Evolutionary conservation across 1,140 invertebrate genomes (phyloP).

Genomic region (Drosophila repleta): DNA sequence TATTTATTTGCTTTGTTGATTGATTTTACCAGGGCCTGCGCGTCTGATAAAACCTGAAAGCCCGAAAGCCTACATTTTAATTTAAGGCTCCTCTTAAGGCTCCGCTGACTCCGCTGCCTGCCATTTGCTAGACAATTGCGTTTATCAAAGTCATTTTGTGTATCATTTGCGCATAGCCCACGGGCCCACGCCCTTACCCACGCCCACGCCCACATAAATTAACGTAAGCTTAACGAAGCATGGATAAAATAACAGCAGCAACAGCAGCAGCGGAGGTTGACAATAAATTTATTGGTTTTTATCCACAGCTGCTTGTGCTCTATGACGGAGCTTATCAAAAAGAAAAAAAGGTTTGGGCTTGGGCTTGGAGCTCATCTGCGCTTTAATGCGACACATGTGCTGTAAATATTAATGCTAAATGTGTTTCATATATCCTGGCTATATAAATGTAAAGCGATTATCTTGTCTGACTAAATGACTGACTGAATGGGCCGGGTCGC

Average conservation of each 20-base stretch:
- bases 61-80: slow-evolving; percentile 34
- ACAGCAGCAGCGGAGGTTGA: slow-evolving; percentile 37
- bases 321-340: slow-evolving; percentile 58
- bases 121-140: slow-evolving; percentile 61
- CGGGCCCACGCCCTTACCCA: slow-evolving; percentile 45
- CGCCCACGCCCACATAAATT: slow-evolving; percentile 72
- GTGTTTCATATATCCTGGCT: slow-evolving; percentile 37
- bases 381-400: slow-evolving; percentile 35
- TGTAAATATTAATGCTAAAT: slow-evolving; percentile 60
- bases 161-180: slow-evolving; percentile 48
- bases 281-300: slow-evolving; percentile 81
- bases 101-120: not conserved
- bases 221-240: slow-evolving; percentile 76
- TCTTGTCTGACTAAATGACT: not conserved
- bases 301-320: slow-evolving; percentile 36
- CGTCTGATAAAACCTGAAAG: not conserved
- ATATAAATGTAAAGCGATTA: not conserved
- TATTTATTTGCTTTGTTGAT: slow-evolving; percentile 78
- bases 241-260: slow-evolving; percentile 34
- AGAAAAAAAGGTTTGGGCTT: no score
- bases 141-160: slow-evolving; percentile 75
- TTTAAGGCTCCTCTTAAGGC: slow-evolving; percentile 25
- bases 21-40: slow-evolving; percentile 54
- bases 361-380: slow-evolving; percentile 29
- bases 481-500: not conserved